Percentiles rank a stretch among this genome's conserved stretches.
phyloP scores from a whole-genome alignment of 2,113 vertebrate genomes.

The Pyrgilauda ruficollis region DNA sequence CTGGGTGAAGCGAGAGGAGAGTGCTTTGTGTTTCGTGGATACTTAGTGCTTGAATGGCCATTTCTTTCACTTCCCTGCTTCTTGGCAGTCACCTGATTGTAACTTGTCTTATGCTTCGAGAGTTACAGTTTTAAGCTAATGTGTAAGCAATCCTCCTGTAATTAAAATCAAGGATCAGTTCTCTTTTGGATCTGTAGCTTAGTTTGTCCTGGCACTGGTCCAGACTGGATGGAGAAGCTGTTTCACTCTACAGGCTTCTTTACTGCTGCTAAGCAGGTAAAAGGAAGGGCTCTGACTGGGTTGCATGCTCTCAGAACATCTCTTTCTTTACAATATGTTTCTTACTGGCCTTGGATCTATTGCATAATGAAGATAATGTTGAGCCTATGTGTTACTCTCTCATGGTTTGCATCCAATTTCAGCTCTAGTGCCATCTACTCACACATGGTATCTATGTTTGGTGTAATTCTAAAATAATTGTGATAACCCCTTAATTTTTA shows the following conservation, averaged over 20 bases:
- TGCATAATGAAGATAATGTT: neutral
- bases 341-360: neutral
- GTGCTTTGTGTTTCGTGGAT: neutral
- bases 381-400: neutral
- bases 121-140: neutral
- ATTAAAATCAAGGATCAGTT: constrained; percentile 42
- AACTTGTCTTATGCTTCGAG: neutral
- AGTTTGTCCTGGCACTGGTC: constrained; percentile 21
- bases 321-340: constrained; percentile 51
- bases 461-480: neutral
- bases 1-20: neutral
- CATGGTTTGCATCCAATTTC: neutral
- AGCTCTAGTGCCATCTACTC: neutral
- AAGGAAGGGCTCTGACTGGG: neutral
- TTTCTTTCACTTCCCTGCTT: neutral
- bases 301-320: neutral
- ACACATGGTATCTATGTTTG: neutral
- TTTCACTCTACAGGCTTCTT: constrained; percentile 36
- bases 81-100: neutral
- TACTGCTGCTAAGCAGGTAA: constrained; percentile 48
- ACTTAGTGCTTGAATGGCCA: neutral
- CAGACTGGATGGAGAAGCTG: neutral
- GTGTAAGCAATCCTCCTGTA: neutral
- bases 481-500: neutral
- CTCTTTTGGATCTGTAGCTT: neutral